phyloP scores from a whole-genome alignment of 2,888 invertebrate species.

The Drosophila lutescens region DNA sequence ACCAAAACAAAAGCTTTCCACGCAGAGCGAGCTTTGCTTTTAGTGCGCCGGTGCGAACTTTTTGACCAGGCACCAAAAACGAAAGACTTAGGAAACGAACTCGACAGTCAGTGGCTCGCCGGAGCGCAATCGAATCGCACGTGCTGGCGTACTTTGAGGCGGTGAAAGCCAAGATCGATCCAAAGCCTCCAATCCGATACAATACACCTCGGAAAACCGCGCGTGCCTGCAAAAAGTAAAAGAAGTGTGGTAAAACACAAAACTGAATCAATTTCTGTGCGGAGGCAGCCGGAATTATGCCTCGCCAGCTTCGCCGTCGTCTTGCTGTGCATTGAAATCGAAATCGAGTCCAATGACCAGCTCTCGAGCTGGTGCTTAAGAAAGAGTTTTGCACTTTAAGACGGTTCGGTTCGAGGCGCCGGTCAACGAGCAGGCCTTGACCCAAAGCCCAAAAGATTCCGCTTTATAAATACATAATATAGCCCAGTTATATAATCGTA shows the following conservation, averaged over 20 bases:
- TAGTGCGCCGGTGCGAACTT: not conserved
- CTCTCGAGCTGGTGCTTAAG: conserved; percentile 43
- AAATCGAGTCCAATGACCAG: conserved; percentile 77
- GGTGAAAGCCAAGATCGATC: conserved; percentile 20
- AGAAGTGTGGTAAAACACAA: conserved; percentile 25
- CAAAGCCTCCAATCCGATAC: no score
- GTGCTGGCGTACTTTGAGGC: conserved; percentile 22
- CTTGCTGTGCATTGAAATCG: conserved; percentile 52
- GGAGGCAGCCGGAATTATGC: conserved; percentile 68
- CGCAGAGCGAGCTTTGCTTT: not conserved
- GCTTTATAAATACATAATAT: not conserved
- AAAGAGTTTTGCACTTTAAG: conserved; percentile 33
- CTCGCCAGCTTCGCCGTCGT: conserved; percentile 55
- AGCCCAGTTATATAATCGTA: conserved; percentile 23
- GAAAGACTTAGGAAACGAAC: conserved; percentile 73
- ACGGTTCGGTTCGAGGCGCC: conserved; percentile 23
- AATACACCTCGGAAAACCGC: conserved; percentile 3
- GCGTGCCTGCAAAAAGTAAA: conserved; percentile 32
- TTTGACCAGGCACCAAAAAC: conserved; percentile 32
- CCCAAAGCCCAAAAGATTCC: conserved; percentile 42
- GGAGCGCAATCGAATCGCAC: conserved; percentile 69
- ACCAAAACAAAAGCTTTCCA: conserved; percentile 5
- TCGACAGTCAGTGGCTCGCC: conserved; percentile 64
- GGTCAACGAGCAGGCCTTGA: conserved; percentile 61
- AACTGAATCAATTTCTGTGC: conserved; percentile 36